phyloP scores from a whole-genome alignment of 2,113 vertebrate genomes.

The Nesospiza acunhae region DNA sequence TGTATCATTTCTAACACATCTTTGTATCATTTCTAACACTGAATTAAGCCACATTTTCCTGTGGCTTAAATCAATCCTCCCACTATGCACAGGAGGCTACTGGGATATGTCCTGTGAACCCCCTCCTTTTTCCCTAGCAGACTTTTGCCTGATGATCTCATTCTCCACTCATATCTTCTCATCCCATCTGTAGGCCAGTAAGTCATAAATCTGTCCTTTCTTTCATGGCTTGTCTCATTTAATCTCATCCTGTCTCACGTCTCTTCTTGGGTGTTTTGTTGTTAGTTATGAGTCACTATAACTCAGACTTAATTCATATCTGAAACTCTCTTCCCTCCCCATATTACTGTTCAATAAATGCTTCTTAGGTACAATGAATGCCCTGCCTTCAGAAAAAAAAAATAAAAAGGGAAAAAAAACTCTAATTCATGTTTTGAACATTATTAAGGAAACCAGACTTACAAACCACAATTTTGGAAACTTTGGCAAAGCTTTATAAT shows the following conservation, averaged over 20 bases:
- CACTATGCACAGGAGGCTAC: not conserved
- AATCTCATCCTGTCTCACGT: not conserved
- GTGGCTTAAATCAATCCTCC: not conserved
- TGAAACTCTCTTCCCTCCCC: not conserved
- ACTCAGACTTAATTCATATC: not conserved
- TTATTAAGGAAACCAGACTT: not conserved
- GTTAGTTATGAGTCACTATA: conserved; percentile 25
- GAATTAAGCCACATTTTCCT: not conserved
- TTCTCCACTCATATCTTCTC: conserved; percentile 22
- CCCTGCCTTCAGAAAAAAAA: not conserved
- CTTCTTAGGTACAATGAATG: not conserved
- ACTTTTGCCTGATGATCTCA: conserved; percentile 9
- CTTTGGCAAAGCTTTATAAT: not conserved
- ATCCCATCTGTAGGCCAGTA: conserved; percentile 7
- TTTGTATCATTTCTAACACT: not conserved
- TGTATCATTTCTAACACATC: not conserved
- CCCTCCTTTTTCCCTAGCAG: not conserved
- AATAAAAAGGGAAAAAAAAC: fast-evolving
- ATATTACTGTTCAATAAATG: not conserved
- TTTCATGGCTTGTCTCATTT: conserved; percentile 30
- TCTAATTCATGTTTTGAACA: not conserved
- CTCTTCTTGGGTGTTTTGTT: conserved; percentile 25
- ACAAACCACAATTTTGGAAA: not conserved
- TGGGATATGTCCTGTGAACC: not conserved
- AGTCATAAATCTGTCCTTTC: conserved; percentile 36